These are phyloP conservation scores for Scytalopus superciliaris DNA, from an alignment of 2,113 vertebrate genomes.

Conservation along the genomic window DNA sequence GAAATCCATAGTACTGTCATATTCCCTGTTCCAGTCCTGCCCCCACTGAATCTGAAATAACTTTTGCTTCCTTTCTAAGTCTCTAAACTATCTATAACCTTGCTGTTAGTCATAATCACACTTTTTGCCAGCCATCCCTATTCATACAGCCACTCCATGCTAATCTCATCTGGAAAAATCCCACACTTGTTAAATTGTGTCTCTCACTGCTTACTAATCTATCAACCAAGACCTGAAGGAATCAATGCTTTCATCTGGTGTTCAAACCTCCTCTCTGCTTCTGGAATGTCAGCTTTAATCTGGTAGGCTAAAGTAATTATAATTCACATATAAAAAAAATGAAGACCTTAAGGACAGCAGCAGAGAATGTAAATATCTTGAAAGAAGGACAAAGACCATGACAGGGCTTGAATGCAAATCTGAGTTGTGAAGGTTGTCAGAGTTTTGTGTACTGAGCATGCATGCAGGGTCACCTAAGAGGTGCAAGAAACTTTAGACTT, in stretches of 20 bases:
- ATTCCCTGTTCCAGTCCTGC: not conserved
- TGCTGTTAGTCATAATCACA: not conserved
- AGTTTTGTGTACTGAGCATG: not conserved
- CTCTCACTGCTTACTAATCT: not conserved
- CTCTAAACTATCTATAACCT: not conserved
- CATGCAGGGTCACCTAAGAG: not conserved
- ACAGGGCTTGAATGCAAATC: not conserved
- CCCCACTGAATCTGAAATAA: not conserved
- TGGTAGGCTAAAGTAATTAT: not conserved
- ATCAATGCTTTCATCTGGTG: not conserved
- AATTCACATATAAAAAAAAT: not conserved
- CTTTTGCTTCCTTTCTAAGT: not conserved
- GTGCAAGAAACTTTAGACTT: not conserved
- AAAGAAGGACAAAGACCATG: not conserved
- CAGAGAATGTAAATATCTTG: not conserved
- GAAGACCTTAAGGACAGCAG: not conserved
- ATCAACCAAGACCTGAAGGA: not conserved
- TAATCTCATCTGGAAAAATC: not conserved
- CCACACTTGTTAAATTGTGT: not conserved
- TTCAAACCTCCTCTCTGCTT: not conserved
- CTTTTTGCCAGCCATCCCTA: not conserved
- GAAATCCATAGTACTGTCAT: not conserved
- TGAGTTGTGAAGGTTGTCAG: not conserved
- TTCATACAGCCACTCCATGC: not conserved
- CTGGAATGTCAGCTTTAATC: not conserved